These are phyloP conservation scores for Columba guinea DNA, from an alignment of 2,797 vertebrate genomes.

Conservation along the genomic window DNA sequence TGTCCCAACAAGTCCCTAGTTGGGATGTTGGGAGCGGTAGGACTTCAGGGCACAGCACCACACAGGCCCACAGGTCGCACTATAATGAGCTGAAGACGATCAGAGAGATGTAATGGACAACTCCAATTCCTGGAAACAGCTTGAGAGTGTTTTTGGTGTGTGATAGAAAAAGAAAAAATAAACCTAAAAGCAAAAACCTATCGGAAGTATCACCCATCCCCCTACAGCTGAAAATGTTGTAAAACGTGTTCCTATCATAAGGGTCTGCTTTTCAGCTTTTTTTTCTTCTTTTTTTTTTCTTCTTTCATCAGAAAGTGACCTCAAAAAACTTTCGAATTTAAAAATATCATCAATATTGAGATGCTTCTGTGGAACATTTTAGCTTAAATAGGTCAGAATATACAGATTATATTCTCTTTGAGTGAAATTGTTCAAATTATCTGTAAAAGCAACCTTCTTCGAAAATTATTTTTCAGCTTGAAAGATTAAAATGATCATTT, in stretches of 20 bases:
- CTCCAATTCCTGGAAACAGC: neutral
- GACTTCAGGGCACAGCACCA: neutral
- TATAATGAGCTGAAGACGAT: slow-evolving; percentile 51
- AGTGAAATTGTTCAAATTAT: neutral
- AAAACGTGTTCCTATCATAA: neutral
- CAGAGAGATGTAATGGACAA: slow-evolving; percentile 31
- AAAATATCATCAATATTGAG: neutral
- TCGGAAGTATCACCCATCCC: neutral
- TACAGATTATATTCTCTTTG: neutral
- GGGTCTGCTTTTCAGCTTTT: neutral
- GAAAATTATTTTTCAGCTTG: neutral
- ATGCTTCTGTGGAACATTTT: neutral
- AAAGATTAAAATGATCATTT: neutral
- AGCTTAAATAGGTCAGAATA: neutral
- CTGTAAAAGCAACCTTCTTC: neutral
- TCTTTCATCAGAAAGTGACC: neutral
- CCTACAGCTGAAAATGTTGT: neutral
- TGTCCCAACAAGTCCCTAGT: slow-evolving; percentile 14
- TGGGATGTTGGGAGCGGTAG: neutral
- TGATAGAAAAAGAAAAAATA: neutral
- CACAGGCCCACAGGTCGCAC: slow-evolving; percentile 26
- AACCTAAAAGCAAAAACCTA: neutral
- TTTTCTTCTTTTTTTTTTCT: neutral
- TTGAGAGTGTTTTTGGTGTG: neutral
- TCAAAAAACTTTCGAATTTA: neutral